Conservation (phyloP, 2,113 vertebrate species). For the Raja brachyura region DNA sequence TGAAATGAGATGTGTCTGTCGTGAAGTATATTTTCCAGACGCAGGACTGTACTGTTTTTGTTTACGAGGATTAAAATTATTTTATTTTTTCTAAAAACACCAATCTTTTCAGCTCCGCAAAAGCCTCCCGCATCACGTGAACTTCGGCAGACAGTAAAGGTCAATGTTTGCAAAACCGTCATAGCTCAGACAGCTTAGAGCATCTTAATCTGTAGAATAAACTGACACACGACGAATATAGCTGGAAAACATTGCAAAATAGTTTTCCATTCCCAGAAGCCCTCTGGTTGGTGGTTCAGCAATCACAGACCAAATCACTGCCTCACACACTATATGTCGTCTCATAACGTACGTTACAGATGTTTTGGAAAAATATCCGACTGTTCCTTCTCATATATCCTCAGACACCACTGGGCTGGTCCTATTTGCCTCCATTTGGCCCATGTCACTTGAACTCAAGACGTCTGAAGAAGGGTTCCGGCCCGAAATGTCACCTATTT, state of each 20-base stretch:
- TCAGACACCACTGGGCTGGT: neutral
- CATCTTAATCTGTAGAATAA: constrained; percentile 26
- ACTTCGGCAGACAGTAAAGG: constrained; percentile 20
- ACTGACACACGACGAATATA: neutral
- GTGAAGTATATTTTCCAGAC: neutral
- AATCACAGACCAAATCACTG: constrained; percentile 12
- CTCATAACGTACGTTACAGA: neutral
- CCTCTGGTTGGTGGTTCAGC: neutral
- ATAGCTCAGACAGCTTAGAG: neutral
- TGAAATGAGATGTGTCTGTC: neutral
- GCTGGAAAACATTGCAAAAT: constrained; percentile 29
- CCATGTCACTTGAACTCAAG: no score
- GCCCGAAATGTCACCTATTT: no score
- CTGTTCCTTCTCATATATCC: neutral
- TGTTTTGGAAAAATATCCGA: neutral
- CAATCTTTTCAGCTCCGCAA: neutral
- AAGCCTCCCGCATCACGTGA: neutral
- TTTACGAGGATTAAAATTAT: constrained; percentile 21
- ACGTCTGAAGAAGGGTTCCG: no score
- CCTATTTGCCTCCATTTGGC: no score
- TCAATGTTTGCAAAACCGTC: neutral
- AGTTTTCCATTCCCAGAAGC: constrained; percentile 4
- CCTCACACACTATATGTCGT: neutral
- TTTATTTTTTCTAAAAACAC: neutral
- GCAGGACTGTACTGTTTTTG: neutral